phyloP scores from a whole-genome alignment of 2,113 vertebrate species.

The Ginglymostoma cirratum region DNA sequence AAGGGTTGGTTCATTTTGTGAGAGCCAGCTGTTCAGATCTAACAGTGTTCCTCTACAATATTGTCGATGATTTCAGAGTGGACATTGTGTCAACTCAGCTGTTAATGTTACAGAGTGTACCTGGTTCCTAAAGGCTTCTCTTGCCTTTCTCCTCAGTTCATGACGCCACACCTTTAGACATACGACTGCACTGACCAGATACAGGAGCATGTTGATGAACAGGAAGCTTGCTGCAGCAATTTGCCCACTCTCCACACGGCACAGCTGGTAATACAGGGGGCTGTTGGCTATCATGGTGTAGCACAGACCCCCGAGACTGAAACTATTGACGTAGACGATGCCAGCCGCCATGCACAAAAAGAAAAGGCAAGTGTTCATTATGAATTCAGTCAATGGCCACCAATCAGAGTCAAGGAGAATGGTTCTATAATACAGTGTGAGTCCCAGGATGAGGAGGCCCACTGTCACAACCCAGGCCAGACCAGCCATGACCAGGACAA shows the following conservation, averaged over 20 bases:
- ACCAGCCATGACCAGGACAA: constrained; percentile 56
- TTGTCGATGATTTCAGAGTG: not conserved
- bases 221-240: constrained; percentile 63
- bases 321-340: constrained; percentile 62
- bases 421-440: constrained; percentile 63
- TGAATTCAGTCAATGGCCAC: constrained; percentile 67
- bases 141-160: constrained; percentile 44
- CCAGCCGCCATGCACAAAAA: constrained; percentile 65
- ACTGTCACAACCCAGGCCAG: constrained; percentile 59
- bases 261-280: constrained; percentile 54
- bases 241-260: constrained; percentile 62
- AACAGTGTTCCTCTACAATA: not conserved
- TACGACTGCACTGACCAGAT: constrained; percentile 54
- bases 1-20: not conserved
- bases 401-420: constrained; percentile 63
- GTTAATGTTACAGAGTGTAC: constrained; percentile 24
- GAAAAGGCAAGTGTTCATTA: constrained; percentile 57
- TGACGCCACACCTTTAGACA: constrained; percentile 60
- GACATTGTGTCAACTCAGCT: not conserved
- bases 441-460: constrained; percentile 54
- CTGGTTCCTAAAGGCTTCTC: constrained; percentile 36
- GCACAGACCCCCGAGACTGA: constrained; percentile 66
- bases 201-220: constrained; percentile 58
- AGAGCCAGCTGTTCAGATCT: not conserved
- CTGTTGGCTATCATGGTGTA: constrained; percentile 52